Evolutionary conservation across 1,140 invertebrate genomes (phyloP).

Genomic region (Macrocentrus cingulum): DNA sequence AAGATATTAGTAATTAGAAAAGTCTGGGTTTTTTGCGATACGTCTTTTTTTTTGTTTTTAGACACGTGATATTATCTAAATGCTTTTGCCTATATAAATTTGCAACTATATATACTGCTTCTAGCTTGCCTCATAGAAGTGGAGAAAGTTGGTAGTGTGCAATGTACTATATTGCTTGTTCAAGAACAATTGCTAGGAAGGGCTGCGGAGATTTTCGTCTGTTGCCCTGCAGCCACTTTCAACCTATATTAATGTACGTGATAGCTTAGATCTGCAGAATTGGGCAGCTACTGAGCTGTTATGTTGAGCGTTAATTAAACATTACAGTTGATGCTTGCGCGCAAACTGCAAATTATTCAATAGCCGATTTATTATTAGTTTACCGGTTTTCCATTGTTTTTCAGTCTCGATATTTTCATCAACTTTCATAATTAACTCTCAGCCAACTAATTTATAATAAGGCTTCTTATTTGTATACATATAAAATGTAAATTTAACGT

Average conservation of each 20-base stretch:
- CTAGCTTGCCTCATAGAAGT: no score
- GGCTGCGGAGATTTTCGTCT: conserved; percentile 19
- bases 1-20: no score
- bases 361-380: conserved; percentile 20
- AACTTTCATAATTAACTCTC: no score
- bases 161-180: conserved; percentile 14
- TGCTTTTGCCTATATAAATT: no score
- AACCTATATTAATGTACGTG: conserved; percentile 19
- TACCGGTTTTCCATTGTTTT: background rate
- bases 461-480: no score
- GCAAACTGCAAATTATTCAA: conserved; percentile 34
- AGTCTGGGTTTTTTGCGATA: no score
- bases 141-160: conserved; percentile 16
- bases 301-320: conserved; percentile 40
- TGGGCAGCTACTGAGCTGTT: conserved; percentile 24
- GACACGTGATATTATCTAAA: no score
- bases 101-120: no score
- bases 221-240: conserved; percentile 25
- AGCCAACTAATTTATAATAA: no score
- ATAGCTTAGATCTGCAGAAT: conserved; percentile 23
- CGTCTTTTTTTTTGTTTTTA: no score
- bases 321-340: conserved; percentile 19
- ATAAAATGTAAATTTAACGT: background rate
- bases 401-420: conserved; percentile 6
- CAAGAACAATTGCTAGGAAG: conserved; percentile 16